A percentile compares a stretch with the other conserved stretches of the same genome.
These are phyloP conservation scores for Parnassius glacialis DNA, from an alignment of 2,888 invertebrate species.

Conservation along the genomic window DNA sequence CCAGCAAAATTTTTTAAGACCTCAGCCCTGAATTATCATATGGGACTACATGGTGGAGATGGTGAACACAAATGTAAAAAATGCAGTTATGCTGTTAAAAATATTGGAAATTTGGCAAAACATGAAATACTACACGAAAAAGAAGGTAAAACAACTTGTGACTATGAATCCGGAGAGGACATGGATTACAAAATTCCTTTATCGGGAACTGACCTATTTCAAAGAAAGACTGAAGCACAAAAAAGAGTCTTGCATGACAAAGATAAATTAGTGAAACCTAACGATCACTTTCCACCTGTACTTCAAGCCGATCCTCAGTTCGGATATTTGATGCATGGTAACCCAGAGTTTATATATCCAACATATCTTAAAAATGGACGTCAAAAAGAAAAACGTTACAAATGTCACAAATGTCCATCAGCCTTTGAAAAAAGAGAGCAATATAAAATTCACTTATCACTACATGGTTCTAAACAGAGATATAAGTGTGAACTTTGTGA, in stretches of 20 bases:
- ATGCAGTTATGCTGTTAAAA: conserved; percentile 86
- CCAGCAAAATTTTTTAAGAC: conserved; percentile 88
- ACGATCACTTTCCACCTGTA: conserved; percentile 76
- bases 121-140: conserved; percentile 82
- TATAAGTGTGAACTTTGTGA: conserved; percentile 92
- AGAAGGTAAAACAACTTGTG: conserved; percentile 56
- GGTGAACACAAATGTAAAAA: conserved; percentile 85
- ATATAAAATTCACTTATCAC: conserved; percentile 89
- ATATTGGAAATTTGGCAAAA: conserved; percentile 84
- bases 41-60: conserved; percentile 83
- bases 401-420: conserved; percentile 92
- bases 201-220: conserved; percentile 84
- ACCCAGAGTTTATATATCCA: conserved; percentile 88
- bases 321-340: conserved; percentile 85
- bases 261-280: conserved; percentile 74
- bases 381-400: conserved; percentile 88
- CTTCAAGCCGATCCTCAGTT: conserved; percentile 84
- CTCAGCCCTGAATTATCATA: conserved; percentile 85
- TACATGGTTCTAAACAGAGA: conserved; percentile 91
- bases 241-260: conserved; percentile 74
- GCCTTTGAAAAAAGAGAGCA: conserved; percentile 93
- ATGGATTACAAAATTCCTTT: conserved; percentile 78
- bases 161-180: conserved; percentile 76
- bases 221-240: conserved; percentile 82
- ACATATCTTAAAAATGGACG: conserved; percentile 87